These are phyloP conservation scores for Tympanuchus pallidicinctus DNA, from an alignment of 2,113 vertebrate genomes.

Conservation along the genomic window DNA sequence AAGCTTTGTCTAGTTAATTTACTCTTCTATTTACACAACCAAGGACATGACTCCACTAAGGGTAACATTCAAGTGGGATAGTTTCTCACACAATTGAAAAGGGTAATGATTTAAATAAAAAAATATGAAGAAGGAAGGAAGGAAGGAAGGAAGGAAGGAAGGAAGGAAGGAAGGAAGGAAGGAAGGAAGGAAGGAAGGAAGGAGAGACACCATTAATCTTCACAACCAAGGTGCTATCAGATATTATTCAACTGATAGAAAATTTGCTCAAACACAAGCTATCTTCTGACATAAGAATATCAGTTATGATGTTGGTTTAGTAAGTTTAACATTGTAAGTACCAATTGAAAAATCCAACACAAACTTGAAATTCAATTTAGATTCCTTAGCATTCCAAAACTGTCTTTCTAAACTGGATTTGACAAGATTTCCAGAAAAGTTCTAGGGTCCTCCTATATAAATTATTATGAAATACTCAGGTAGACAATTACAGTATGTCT, in stretches of 20 bases:
- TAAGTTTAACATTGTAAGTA: neutral
- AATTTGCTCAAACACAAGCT: neutral
- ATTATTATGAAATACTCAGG: neutral
- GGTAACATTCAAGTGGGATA: neutral
- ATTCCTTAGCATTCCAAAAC: neutral
- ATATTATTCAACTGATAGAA: neutral
- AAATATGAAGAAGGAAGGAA: neutral
- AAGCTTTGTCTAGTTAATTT: neutral
- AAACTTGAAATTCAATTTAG: neutral
- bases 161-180: neutral
- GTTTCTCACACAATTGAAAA: neutral
- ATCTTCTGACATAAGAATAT: neutral
- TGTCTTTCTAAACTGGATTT: neutral
- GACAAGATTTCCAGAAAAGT: neutral
- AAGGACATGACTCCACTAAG: neutral
- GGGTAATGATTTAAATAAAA: neutral
- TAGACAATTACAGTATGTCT: neutral
- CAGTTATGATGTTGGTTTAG: neutral
- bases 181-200: neutral
- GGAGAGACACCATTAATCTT: neutral
- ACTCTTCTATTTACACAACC: neutral
- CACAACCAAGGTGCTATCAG: rapidly evolving
- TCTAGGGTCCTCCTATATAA: neutral
- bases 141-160: neutral
- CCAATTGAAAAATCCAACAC: neutral